Evolutionary conservation across 2,888 invertebrate genomes (phyloP).

Genomic region (Eupithecia insigniata): DNA sequence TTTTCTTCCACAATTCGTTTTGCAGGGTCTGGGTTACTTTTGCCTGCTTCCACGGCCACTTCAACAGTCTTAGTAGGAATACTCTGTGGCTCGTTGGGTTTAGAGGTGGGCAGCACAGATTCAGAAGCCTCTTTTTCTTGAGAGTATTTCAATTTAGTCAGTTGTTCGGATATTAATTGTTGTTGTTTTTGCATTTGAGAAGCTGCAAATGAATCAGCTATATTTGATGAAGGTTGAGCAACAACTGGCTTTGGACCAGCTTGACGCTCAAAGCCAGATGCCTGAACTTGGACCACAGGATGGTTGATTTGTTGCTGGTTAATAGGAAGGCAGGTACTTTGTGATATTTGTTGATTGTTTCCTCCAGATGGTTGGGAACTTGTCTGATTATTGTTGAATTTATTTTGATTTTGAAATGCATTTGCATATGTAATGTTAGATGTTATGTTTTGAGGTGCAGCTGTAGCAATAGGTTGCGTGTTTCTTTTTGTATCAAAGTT

Average conservation of each 20-base stretch:
- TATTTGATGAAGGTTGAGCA: conserved; percentile 50
- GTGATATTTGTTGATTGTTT: conserved; percentile 57
- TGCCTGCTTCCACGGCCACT: conserved; percentile 61
- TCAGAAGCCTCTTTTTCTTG: conserved; percentile 74
- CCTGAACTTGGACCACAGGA: conserved; percentile 49
- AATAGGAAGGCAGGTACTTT: conserved; percentile 49
- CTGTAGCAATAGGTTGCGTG: conserved; percentile 41
- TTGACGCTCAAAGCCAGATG: conserved; percentile 58
- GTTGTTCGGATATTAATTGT: conserved; percentile 54
- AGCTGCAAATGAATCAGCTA: conserved; percentile 55
- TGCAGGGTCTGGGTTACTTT: conserved; percentile 55
- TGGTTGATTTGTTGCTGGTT: conserved; percentile 54
- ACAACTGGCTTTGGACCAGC: conserved; percentile 47
- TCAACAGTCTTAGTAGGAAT: conserved; percentile 60
- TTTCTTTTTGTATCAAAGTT: conserved; percentile 40
- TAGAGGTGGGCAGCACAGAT: conserved; percentile 67
- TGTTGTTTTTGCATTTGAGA: conserved; percentile 60
- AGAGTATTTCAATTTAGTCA: conserved; percentile 60
- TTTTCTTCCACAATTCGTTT: conserved; percentile 68
- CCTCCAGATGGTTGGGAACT: conserved; percentile 51
- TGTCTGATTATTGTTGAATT: conserved; percentile 52
- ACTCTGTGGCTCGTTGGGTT: conserved; percentile 63
- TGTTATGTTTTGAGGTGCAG: conserved; percentile 41
- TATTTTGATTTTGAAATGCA: conserved; percentile 54
- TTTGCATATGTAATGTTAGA: conserved; percentile 45